phyloP scores from a whole-genome alignment of 2,113 vertebrate species.

The Cairina moschata region DNA sequence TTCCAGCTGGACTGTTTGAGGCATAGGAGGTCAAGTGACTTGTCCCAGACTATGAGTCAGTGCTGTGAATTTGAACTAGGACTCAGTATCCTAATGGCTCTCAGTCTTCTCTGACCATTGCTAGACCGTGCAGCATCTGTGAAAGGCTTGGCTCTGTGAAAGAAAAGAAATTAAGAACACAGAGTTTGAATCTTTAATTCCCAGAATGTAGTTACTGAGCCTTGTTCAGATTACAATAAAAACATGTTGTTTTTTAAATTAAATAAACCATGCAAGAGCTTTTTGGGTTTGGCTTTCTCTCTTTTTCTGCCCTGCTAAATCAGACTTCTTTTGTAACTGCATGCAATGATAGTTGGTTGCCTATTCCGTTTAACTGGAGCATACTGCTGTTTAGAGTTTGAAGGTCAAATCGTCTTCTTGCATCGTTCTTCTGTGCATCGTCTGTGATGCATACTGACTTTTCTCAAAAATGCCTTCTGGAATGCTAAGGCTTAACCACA shows the following conservation, averaged over 20 bases:
- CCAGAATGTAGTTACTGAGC: constrained; percentile 55
- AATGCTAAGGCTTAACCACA: neutral
- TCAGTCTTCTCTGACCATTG: constrained; percentile 24
- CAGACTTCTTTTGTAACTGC: neutral
- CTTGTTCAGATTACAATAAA: constrained; percentile 52
- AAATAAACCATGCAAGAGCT: constrained; percentile 36
- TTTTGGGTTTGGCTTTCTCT: constrained; percentile 4
- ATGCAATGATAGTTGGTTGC: neutral
- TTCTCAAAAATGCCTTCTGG: neutral
- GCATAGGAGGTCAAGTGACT: constrained; percentile 53
- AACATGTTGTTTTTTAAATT: constrained; percentile 45
- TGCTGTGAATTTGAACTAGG: constrained; percentile 45
- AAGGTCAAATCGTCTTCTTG: neutral
- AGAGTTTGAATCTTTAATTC: constrained; percentile 35
- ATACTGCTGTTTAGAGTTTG: neutral
- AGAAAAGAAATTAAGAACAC: constrained; percentile 30
- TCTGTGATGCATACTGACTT: neutral
- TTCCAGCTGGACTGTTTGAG: constrained; percentile 58
- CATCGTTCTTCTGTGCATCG: too few relatives aligned
- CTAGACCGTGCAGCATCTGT: constrained; percentile 41
- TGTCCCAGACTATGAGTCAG: constrained; percentile 54
- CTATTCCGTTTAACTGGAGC: neutral
- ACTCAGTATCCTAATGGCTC: neutral
- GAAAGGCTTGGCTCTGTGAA: constrained; percentile 38
- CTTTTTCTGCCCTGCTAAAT: constrained; percentile 9